A percentile compares a stretch with the other conserved stretches of the same genome.
Conservation (phyloP, 2,797 vertebrate genomes). For the Pelochelys cantorii region DNA sequence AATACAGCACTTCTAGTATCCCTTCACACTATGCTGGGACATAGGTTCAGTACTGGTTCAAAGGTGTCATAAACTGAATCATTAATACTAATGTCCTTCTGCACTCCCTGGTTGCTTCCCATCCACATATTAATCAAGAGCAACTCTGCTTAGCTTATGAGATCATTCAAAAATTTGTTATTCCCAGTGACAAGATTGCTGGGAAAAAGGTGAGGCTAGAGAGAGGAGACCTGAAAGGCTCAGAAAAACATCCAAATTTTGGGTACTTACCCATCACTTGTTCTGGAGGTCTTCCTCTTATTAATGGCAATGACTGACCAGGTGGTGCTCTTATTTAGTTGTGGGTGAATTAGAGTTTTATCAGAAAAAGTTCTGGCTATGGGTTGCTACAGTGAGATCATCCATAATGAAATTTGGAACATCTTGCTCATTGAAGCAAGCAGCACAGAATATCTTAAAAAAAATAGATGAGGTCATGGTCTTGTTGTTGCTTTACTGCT, state of each 20-base stretch:
- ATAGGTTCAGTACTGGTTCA: neutral
- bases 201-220: neutral
- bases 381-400: neutral
- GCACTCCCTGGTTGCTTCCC: neutral
- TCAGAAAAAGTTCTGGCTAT: rapidly evolving
- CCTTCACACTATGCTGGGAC: neutral
- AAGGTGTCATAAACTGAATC: neutral
- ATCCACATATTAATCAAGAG: constrained; percentile 27
- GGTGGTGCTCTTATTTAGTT: neutral
- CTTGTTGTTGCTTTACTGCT: neutral
- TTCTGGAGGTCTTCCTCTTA: neutral
- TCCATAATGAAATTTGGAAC: neutral
- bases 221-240: neutral
- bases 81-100: neutral
- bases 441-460: neutral
- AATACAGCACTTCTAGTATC: neutral
- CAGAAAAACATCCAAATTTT: neutral
- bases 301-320: neutral
- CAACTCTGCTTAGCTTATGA: constrained; percentile 4
- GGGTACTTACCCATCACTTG: neutral
- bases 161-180: constrained; percentile 26
- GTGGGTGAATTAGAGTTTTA: neutral
- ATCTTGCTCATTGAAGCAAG: neutral
- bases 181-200: neutral
- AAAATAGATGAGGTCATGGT: neutral